Evolutionary conservation across 2,113 vertebrate species (phyloP).

Genomic region (Phrynosoma blainvillii): DNA sequence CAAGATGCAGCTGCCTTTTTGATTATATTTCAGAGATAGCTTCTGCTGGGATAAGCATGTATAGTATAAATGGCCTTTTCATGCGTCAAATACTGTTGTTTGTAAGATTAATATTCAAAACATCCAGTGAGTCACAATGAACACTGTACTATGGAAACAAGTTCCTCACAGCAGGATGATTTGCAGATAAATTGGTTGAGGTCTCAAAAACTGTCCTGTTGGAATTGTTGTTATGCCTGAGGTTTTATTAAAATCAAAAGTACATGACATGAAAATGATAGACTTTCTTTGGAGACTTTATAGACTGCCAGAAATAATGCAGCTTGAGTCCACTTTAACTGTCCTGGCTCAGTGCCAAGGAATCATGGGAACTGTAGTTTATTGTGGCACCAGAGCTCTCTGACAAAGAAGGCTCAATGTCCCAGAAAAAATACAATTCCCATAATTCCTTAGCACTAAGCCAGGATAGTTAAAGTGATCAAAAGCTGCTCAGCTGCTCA

Average conservation of each 20-base stretch:
- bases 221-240: not conserved
- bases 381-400: too few species aligned
- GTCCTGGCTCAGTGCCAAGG: too few species aligned
- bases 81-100: not conserved
- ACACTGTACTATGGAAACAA: not conserved
- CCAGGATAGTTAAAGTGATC: too few species aligned
- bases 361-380: too few species aligned
- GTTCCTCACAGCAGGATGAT: not conserved
- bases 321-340: too few species aligned
- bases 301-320: too few species aligned
- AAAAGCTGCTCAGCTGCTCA: too few species aligned
- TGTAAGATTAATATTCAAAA: not conserved
- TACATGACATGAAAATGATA: not conserved
- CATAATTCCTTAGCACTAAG: too few species aligned
- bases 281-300: not conserved
- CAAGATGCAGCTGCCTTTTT: slow-evolving; percentile 16
- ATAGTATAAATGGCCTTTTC: slow-evolving; percentile 3
- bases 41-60: slow-evolving; percentile 10
- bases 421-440: too few species aligned
- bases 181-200: not conserved
- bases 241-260: not conserved
- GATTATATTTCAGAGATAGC: slow-evolving; percentile 14
- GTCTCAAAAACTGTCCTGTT: not conserved
- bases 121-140: not conserved
- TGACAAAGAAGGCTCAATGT: too few species aligned